Base-by-base conservation (phyloP, 2,113 vertebrate genomes). In the Pseudopodoces humilis region DNA sequence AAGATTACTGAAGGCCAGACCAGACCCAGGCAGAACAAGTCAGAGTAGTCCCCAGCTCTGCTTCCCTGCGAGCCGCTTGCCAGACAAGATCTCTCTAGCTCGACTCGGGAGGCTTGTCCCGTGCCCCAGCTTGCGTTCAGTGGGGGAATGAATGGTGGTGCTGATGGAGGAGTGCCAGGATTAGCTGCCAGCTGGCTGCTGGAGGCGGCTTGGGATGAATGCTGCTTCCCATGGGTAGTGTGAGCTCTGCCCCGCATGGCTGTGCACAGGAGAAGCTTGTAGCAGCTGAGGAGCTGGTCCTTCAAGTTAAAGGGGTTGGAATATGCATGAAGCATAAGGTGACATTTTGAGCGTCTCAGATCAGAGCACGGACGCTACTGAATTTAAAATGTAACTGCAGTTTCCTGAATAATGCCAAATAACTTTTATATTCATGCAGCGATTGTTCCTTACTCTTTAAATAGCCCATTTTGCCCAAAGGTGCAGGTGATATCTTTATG, bases 301-400 rank as follows among this genome's bases (percentile, higher is more conserved):
- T 94, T 88, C 80, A 21, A 91, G 76, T 92, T 95, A 78, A 81
- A 90, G 91, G 79, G 68, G 21, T 8, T 92, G 90, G 94, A 95
- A 94, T 90, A 90, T 95, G 64, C 69, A 94, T 86, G 72, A 93
- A 83, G 65, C 84, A 55, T 91, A 84, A 92, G 88, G 93, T 95
- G 93, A 94, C 93, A 93, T 96, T 92, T 93, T 86, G 93, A 96
- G 86, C 19, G 21, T 60, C 83, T 95, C 79, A 78, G 72, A 96
- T 93, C 71, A 90, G 83, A 96, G 58, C 65, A 44, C 4, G 68
- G 92, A 92, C 23, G 13, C 78, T 94, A 46, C 68, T 88, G 76
- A 90, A 96, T 95, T 77, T 75, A 81, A 95, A 96, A 92, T 68
- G 72, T 68, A 94, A 90, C 80, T 94, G 92, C 92, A 93, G 88